Evolutionary conservation across 2,888 invertebrate genomes (phyloP).

Genomic region (Mesoligia furuncula): DNA sequence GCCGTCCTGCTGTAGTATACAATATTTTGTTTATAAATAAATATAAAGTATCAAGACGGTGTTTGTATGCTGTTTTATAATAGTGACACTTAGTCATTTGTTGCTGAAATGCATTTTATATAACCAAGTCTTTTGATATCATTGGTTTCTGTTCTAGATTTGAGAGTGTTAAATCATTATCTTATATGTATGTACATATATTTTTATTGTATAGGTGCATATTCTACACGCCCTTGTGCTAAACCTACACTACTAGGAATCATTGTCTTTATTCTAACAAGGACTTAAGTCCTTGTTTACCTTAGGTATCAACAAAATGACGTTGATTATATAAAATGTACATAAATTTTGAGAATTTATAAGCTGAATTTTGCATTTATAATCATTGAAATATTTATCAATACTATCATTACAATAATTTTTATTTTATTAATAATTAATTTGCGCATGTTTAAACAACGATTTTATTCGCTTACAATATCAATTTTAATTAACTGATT

Average conservation of each 20-base stretch:
- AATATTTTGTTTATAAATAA: conserved; percentile 67
- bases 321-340: conserved; percentile 64
- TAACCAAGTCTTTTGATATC: conserved; percentile 45
- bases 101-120: conserved; percentile 62
- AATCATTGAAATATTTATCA: conserved; percentile 75
- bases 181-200: conserved; percentile 29
- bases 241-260: conserved; percentile 8
- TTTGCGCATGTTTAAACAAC: conserved; percentile 81
- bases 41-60: conserved; percentile 67
- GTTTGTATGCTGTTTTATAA: conserved; percentile 62
- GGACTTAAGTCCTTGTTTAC: not conserved
- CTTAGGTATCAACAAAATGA: conserved; percentile 7
- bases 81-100: conserved; percentile 60
- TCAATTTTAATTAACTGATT: conserved; percentile 84
- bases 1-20: conserved; percentile 78
- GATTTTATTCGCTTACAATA: conserved; percentile 83
- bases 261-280: not conserved
- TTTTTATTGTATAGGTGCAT: conserved; percentile 35
- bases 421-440: conserved; percentile 72
- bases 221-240: conserved; percentile 33
- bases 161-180: conserved; percentile 26
- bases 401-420: conserved; percentile 64
- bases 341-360: conserved; percentile 61
- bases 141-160: conserved; percentile 6
- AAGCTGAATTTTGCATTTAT: conserved; percentile 83